Evolutionary conservation across 2,797 vertebrate species (phyloP), one percentile per base, ranked within the genome.

Genomic region (Halcyon chelicuti): DNA sequence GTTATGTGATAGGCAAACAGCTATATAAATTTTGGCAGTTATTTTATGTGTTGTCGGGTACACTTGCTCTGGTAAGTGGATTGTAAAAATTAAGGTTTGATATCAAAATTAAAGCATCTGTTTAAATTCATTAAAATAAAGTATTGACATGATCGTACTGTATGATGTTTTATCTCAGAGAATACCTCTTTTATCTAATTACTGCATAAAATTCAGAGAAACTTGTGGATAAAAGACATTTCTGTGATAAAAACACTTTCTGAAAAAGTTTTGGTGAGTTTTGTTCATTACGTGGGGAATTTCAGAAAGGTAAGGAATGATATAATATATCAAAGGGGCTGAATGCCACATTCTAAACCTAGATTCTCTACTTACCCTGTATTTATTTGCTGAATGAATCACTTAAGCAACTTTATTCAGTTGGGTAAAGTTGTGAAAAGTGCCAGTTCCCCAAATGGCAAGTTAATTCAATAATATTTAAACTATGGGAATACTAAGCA

Each of bases 371-470:
- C 46, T 66, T 84, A 18, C 9, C 10, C 25, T 71, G 14, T 87
- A 39, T 26, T 80, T 54, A 71, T 94, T 85, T 74, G 7, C 19
- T 79, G 67, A 85, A 71, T 63, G 14, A 75, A 31, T 88, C 46
- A 61, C 39, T 70, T 86, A 65, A 55, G 5, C 60, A 13, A 6
- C 60, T 12, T 75, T 28, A 47, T 83, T 95, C 25, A 78, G 2
- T 66, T 52, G 17, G 9, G 21, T 63, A 42, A 82, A 80, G 13
- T 83, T 63, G 23, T 71, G 55, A 57, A 52, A 90, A 77, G n/a
- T 83, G 42, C 44, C 40, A 20, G 40, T 63, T 77, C 57, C 14
- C n/a, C 37, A 71, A 49, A 29, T 0, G 0, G 29, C 22, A 76
- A 60, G 5, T 37, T 57, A 63, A 81, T 77, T 72, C 40, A 71